Evolutionary conservation across 2,888 invertebrate genomes (phyloP).

Genomic region (Melanophora roralis): DNA sequence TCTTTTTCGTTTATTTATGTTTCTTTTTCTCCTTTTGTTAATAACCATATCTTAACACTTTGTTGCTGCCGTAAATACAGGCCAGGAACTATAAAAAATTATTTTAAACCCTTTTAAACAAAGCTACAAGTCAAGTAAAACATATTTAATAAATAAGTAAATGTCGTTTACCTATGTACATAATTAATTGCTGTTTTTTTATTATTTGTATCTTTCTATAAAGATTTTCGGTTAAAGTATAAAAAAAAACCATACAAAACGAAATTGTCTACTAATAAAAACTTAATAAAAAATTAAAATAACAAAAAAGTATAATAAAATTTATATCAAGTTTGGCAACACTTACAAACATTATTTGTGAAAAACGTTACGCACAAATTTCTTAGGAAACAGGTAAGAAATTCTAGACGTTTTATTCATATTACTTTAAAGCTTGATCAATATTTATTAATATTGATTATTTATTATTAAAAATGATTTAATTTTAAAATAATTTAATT

Average conservation of each 20-base stretch:
- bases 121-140: no score
- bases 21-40: neutral
- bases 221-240: neutral
- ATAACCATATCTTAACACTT: neutral
- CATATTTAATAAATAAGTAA: no score
- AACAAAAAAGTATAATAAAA: conserved; percentile 15
- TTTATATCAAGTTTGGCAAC: conserved; percentile 9
- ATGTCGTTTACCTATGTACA: no score
- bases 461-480: no score
- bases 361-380: neutral
- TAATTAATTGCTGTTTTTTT: neutral
- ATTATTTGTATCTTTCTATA: neutral
- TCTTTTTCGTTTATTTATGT: conserved; percentile 1
- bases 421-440: no score
- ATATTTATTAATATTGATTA: no score
- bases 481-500: no score
- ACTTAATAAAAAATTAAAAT: neutral
- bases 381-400: conserved; percentile 22
- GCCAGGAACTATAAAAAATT: neutral
- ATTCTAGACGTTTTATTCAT: no score
- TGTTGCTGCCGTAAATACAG: neutral
- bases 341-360: neutral
- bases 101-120: neutral
- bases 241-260: neutral
- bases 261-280: conserved; percentile 9